phyloP scores from a whole-genome alignment of 2,888 invertebrate genomes.

The Sesia apiformis region DNA sequence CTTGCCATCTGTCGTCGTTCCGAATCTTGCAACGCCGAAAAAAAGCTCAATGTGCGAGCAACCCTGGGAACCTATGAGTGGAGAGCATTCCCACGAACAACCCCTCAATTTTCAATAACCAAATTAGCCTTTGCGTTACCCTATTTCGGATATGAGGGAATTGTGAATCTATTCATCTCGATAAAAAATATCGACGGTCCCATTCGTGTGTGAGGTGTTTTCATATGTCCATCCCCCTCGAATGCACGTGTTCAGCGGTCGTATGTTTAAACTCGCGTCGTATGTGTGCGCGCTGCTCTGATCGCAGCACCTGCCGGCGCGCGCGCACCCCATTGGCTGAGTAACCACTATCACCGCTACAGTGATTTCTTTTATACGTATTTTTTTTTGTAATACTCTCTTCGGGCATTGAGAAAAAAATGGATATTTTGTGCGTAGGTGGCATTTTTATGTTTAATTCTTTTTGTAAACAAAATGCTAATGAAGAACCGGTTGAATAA shows the following conservation, averaged over 20 bases:
- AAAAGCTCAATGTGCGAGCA: conserved; percentile 71
- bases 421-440: conserved; percentile 67
- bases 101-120: conserved; percentile 76
- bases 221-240: conserved; percentile 64
- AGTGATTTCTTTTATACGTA: conserved; percentile 70
- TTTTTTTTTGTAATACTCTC: conserved; percentile 62
- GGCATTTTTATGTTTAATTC: conserved; percentile 55
- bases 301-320: conserved; percentile 64
- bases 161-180: conserved; percentile 71
- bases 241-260: conserved; percentile 73
- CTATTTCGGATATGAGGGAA: conserved; percentile 74
- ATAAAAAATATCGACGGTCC: conserved; percentile 62
- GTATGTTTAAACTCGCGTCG: conserved; percentile 52
- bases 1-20: conserved; percentile 74
- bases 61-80: conserved; percentile 79
- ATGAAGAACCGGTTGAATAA: conserved; percentile 41
- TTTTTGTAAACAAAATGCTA: conserved; percentile 61
- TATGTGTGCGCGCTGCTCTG: conserved; percentile 52
- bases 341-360: conserved; percentile 65
- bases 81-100: conserved; percentile 80
- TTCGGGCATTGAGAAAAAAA: conserved; percentile 62
- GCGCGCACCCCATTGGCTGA: conserved; percentile 66
- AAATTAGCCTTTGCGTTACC: conserved; percentile 76
- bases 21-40: conserved; percentile 65
- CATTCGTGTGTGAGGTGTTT: conserved; percentile 24